phyloP scores from a whole-genome alignment of 2,113 vertebrate genomes.

The Jaculus jaculus region DNA sequence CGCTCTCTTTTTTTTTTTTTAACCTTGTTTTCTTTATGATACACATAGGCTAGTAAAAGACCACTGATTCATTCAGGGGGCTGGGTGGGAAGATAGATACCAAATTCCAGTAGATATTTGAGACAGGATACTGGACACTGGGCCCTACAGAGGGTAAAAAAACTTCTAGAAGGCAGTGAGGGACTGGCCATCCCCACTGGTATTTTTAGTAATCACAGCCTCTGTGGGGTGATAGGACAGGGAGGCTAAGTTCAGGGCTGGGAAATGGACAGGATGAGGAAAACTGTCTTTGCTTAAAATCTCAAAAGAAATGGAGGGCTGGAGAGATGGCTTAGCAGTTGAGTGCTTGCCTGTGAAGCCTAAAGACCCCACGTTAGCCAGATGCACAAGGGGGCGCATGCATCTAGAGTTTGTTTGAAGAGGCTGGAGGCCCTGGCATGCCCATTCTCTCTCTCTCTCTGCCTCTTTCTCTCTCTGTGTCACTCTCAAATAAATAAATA shows the following conservation, averaged over 20 bases:
- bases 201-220: not conserved
- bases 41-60: fast-evolving
- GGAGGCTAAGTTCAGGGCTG: not conserved
- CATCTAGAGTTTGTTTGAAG: too few relatives aligned
- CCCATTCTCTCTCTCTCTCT: too few relatives aligned
- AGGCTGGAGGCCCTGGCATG: too few relatives aligned
- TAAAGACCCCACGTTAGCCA: too few relatives aligned
- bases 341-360: too few relatives aligned
- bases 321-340: too few relatives aligned
- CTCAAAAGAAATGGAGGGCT: not conserved
- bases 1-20: too few relatives aligned
- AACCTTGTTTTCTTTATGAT: not conserved
- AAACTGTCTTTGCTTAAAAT: not conserved
- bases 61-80: not conserved
- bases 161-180: not conserved
- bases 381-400: too few relatives aligned
- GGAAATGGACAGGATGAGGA: too few relatives aligned
- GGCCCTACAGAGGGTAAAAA: not conserved
- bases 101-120: fast-evolving
- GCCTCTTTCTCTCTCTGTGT: too few relatives aligned
- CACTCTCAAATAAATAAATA: too few relatives aligned
- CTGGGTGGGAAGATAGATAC: not conserved
- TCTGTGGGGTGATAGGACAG: not conserved
- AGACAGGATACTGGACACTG: not conserved
- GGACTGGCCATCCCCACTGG: not conserved